phyloP scores from a whole-genome alignment of 2,888 invertebrate species.

The Scaeva pyrastri region DNA sequence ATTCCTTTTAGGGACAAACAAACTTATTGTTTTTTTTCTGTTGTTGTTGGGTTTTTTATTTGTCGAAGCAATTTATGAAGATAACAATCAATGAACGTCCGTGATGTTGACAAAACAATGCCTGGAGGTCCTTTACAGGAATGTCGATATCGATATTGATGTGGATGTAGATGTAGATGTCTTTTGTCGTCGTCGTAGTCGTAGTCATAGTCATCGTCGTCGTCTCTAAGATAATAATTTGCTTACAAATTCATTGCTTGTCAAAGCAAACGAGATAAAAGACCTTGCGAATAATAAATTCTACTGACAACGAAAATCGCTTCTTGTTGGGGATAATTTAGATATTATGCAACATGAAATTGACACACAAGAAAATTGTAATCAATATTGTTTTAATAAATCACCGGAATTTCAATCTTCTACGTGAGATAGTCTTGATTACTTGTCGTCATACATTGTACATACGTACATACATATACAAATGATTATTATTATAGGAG shows the following conservation, averaged over 20 bases:
- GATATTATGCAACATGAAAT: slow-evolving; percentile 22
- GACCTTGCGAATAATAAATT: slow-evolving; percentile 17
- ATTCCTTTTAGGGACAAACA: not conserved
- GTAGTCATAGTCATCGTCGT: too few species aligned
- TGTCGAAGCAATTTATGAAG: slow-evolving; percentile 8
- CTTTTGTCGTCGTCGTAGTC: too few species aligned
- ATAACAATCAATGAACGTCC: slow-evolving; percentile 14
- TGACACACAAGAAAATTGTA: slow-evolving; percentile 18
- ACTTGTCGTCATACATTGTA: too few species aligned
- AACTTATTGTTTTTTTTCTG: not conserved
- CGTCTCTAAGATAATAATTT: slow-evolving; percentile 22
- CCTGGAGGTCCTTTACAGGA: not conserved
- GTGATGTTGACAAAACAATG: slow-evolving; percentile 30
- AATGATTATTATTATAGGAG: too few species aligned
- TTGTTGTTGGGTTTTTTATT: not conserved
- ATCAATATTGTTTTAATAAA: slow-evolving; percentile 36
- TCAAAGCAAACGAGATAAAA: slow-evolving; percentile 22
- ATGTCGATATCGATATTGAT: not conserved
- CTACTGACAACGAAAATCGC: not conserved
- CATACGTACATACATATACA: too few species aligned
- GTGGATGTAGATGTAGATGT: too few species aligned
- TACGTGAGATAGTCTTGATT: slow-evolving; percentile 34
- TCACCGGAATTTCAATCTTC: slow-evolving; percentile 24
- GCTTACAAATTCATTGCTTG: slow-evolving; percentile 34
- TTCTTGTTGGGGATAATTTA: slow-evolving; percentile 1